Base-by-base conservation (phyloP, 2,888 invertebrate species). In the Thyatira batis region DNA sequence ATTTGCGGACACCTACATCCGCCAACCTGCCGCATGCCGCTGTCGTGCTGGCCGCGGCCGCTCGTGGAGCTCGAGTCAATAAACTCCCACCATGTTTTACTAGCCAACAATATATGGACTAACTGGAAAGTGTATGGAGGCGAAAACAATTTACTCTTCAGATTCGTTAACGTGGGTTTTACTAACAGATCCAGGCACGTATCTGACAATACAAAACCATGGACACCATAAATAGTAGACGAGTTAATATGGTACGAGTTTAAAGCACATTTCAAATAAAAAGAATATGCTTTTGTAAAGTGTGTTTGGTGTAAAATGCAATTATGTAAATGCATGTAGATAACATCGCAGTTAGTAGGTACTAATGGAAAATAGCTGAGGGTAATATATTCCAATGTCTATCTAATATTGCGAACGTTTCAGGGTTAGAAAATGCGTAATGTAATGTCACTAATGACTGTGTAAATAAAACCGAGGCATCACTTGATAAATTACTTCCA, bases 1-100 rank as follows among this genome's bases (percentile, higher is more conserved):
- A 91, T 91, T 90, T 90, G 90, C 87, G 78, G 68, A 88, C 90
- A 84, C 89, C 89, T 85, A 89, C 91, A 81, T 85, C 84, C 84
- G 84, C 85, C 80, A 85, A 85, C 84, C 80, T 84, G 88, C 82
- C 77, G 79, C 77, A 71, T 72, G 72, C 73, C 76, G 69, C 39
- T 39, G 39, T 9, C 39, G 39, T 17, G 60, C 60, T 72, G 65
- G 60, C 69, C 71, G 64, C 63, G 62, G 63, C 57, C 60, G 61
- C 59, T 61, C 64, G 39, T 54, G 57, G 60, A 69, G 55, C 63
- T 60, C 60, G 65, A 81, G 85, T 86, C 82, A 86, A 86, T 82
- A 85, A 78, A 85, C 87, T 85, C 82, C 86, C 82, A 87, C 86
- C 58, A 51, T 57, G 61, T 60, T 63, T 68, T 67, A 65, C 57